Evolutionary conservation across 2,113 vertebrate species (phyloP), one percentile per base, ranked within the genome.

Genomic region (Colinus virginianus): DNA sequence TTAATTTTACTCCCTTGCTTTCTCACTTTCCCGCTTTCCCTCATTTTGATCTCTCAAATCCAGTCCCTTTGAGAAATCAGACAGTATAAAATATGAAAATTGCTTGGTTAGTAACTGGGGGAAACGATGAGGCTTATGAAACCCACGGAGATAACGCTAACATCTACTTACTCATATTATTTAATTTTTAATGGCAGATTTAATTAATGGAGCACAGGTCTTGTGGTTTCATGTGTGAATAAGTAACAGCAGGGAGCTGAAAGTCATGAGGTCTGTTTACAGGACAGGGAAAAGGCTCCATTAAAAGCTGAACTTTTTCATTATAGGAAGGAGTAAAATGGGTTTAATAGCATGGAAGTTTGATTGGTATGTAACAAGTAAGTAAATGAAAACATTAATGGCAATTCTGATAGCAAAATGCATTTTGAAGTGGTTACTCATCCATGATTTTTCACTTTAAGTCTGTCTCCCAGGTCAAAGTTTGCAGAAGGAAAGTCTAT

Each of bases 151-250:
- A 98, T 98, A 97, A 97, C 78, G 91, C 97, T 98, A 96, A 96
- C 97, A 97, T 96, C 95, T 97, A 96, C 97, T 98, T 97, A 97
- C 97, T 97, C 98, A 97, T 87, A 84, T 98, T 98, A 98, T 97
- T 98, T 98, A 98, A 98, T 98, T 98, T 98, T 97, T 98, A 98
- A 98, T 98, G 97, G 97, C 95, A 98, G 98, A 98, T 98, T 98
- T 98, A 98, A 98, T 98, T 98, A 98, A 98, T 97, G 97, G 96
- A 97, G 95, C 96, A 72, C 83, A 93, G 96, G 96, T 96, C 96
- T 96, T 96, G 81, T 93, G 92, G 93, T 88, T 97, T 97, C 90
- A 84, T 93, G 92, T 94, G 93, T 96, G 93, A 94, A 66, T 92
- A 81, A 63, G 55, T 89, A 94, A 87, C 94, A 96, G 96, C 88